Conservation (phyloP, 2,888 invertebrate species). For the Eristalis arbustorum region DNA sequence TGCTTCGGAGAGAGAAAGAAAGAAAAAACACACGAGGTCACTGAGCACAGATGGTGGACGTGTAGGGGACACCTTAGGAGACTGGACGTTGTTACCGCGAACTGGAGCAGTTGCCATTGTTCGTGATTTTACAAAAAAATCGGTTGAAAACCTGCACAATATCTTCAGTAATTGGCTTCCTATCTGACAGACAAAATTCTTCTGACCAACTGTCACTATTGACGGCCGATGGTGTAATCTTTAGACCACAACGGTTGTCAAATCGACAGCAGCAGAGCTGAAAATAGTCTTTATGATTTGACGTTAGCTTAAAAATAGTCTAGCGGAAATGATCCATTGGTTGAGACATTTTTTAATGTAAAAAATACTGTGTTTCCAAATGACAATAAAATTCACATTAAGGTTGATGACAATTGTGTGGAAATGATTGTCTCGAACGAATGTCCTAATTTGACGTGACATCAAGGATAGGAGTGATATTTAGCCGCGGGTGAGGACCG, state of each 20-base stretch:
- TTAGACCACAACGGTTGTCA: too few relatives aligned
- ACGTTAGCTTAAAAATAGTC: neutral
- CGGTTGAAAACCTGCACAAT: too few relatives aligned
- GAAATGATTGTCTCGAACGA: neutral
- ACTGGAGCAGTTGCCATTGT: neutral
- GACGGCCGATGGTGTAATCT: too few relatives aligned
- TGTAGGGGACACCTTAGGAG: conserved; percentile 20
- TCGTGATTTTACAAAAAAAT: too few relatives aligned
- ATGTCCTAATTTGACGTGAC: neutral
- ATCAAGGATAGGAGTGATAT: neutral
- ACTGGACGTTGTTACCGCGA: neutral
- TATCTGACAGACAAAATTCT: neutral
- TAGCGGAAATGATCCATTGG: neutral
- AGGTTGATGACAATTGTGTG: neutral
- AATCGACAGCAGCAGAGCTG: too few relatives aligned
- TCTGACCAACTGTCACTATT: too few relatives aligned
- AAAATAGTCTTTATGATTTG: too few relatives aligned
- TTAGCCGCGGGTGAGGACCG: neutral
- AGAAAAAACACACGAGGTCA: conserved; percentile 9
- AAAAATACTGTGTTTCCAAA: neutral
- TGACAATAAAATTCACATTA: neutral
- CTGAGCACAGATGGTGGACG: conserved; percentile 14
- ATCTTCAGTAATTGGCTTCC: neutral
- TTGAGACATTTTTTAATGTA: neutral
- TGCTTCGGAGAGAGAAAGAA: neutral